phyloP scores from a whole-genome alignment of 2,797 vertebrate genomes.

The Bradypodion pumilum region DNA sequence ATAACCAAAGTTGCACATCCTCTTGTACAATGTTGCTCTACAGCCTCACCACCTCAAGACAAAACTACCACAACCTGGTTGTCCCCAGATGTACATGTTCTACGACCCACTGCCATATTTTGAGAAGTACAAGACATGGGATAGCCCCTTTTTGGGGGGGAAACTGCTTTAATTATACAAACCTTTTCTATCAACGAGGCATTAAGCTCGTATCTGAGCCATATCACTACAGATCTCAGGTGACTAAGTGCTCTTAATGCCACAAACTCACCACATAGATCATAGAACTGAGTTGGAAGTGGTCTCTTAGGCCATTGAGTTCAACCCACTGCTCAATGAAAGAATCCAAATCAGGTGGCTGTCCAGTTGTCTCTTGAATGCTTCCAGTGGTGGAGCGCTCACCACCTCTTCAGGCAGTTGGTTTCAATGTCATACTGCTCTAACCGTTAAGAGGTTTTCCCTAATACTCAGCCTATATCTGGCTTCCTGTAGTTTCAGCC shows the following conservation, averaged over 20 bases:
- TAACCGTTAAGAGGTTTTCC: too few relatives aligned
- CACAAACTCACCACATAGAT: neutral
- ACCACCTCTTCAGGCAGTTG: too few relatives aligned
- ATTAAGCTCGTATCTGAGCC: neutral
- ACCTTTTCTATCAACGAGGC: neutral
- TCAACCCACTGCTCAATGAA: too few relatives aligned
- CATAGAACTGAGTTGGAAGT: too few relatives aligned
- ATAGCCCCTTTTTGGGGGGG: neutral
- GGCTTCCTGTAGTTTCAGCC: too few relatives aligned
- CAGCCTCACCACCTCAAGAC: neutral
- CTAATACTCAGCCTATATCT: too few relatives aligned
- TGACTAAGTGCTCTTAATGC: neutral
- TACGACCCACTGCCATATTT: neutral
- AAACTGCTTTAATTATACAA: neutral
- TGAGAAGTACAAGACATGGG: neutral
- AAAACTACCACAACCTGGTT: neutral
- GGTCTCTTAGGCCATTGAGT: too few relatives aligned
- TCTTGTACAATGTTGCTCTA: neutral
- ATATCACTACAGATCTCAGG: neutral
- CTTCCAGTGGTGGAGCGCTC: too few relatives aligned
- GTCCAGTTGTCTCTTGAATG: too few relatives aligned
- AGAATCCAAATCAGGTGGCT: too few relatives aligned
- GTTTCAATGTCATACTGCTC: too few relatives aligned
- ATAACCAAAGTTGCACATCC: neutral
- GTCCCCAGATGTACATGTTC: neutral